phyloP scores from a whole-genome alignment of 2,113 vertebrate genomes.

The Cettia cetti region DNA sequence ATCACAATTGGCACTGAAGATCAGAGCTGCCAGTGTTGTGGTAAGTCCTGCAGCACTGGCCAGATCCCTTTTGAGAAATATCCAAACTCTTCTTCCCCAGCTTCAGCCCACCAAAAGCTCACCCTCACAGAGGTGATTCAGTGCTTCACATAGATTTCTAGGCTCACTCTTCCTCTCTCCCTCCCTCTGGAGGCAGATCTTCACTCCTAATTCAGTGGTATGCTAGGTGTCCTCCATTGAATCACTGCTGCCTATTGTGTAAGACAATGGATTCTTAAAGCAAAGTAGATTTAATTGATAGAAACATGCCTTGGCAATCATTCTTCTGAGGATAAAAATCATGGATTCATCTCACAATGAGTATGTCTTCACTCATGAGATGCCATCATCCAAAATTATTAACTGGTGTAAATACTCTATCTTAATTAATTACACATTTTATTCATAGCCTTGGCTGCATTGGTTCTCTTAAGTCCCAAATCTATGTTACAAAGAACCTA shows the following conservation, averaged over 20 bases:
- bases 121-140: not conserved
- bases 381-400: not conserved
- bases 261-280: slow-evolving; percentile 6
- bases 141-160: not conserved
- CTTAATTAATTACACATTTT: not conserved
- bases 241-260: not conserved
- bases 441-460: not conserved
- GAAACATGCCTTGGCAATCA: slow-evolving; percentile 14
- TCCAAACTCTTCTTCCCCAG: not conserved
- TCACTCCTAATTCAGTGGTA: not conserved
- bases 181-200: not conserved
- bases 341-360: not conserved
- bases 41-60: not conserved
- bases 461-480: not conserved
- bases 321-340: slow-evolving; percentile 1
- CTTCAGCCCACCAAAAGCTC: not conserved
- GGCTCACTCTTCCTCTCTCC: not conserved
- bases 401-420: not conserved
- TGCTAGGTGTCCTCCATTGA: not conserved
- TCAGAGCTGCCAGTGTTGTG: not conserved
- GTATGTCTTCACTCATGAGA: not conserved
- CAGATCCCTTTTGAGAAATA: not conserved
- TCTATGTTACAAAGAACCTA: not conserved
- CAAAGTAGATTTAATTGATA: slow-evolving; percentile 14
- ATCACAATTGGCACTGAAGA: not conserved